Evolutionary conservation across 2,888 invertebrate genomes (phyloP), one percentile per base, ranked within the genome.

Genomic region (Xylota segnis): DNA sequence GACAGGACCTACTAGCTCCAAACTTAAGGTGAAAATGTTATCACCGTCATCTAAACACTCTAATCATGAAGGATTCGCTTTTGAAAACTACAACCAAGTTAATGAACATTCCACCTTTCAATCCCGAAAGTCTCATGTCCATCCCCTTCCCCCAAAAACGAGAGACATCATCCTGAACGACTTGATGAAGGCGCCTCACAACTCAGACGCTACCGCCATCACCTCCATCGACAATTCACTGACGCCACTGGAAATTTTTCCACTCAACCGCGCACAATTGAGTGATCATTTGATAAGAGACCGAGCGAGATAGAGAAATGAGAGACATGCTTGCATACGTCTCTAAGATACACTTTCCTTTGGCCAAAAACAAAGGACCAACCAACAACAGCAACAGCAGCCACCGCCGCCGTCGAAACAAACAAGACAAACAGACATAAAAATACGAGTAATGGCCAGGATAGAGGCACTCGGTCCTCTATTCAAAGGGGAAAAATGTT

Each of bases 211-310:
- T 40, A 40, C 37, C 59, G 18, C 18, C 58, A 58, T 58, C 58
- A 40, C 37, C 59, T 18, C 37, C 58, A 58, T 58, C 58, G 37
- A 16, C 37, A 34, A 37, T 37, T 34, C 34, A 16, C 58, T 58
- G 58, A 58, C 45, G 29, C 45, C 43, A 61, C 23, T 43, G 40
- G 40, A 61, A 23, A 63, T 45, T 29, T 63, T 43, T 63, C 45
- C 16, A 63, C 61, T 63, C 61, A 63, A 32, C 45, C 32, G 47
- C 63, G 40, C 4, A 45, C 63, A 63, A 63, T 63, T 63, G 63
- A 63, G 63, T 47, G 63, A 63, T 47, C 45, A 29, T 32, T 47
- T 45, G 32, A 45, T 63, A 63, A 45, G 45, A n/a, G 12, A 12
- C 29, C n/a, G 27, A 14, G 27, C 7, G 40, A 7, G 61, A 23